A percentile compares a stretch with the other conserved stretches of the same genome.
These are phyloP conservation scores for Tympanoctomys barrerae DNA, from an alignment of 2,797 vertebrate genomes.

Conservation along the genomic window DNA sequence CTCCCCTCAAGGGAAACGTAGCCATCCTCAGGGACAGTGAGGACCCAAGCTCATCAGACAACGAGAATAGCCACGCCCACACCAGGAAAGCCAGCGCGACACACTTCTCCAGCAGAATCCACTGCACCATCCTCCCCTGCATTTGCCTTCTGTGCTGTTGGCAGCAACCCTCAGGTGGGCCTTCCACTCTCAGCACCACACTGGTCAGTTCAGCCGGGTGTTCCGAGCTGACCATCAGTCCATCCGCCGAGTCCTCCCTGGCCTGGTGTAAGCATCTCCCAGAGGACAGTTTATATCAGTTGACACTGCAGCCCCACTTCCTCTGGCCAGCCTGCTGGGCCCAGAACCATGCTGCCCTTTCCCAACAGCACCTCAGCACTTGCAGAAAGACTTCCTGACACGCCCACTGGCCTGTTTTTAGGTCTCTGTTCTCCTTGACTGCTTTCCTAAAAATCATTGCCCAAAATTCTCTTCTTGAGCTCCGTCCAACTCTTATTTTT, in stretches of 20 bases:
- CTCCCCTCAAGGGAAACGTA: neutral
- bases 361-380: neutral
- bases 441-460: neutral
- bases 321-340: neutral
- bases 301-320: neutral
- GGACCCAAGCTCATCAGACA: neutral
- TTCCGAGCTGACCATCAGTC: neutral
- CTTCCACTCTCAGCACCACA: neutral
- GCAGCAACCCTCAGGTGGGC: too few relatives aligned
- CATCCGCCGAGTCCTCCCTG: neutral
- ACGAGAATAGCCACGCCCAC: neutral
- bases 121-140: neutral
- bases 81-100: neutral
- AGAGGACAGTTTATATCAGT: neutral
- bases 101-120: neutral
- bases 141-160: neutral
- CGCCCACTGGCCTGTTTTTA: neutral
- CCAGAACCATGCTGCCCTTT: neutral
- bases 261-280: neutral
- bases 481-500: constrained; percentile 52
- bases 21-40: neutral
- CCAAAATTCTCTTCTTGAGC: constrained; percentile 45
- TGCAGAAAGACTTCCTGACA: neutral
- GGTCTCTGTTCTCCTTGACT: constrained; percentile 1
- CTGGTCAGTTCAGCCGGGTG: neutral